Percentiles rank a stretch among this genome's conserved stretches.
Evolutionary conservation across 92 coral and sea anemone genomes (phyloP).

Genomic region (Parazoanthus darwini): DNA sequence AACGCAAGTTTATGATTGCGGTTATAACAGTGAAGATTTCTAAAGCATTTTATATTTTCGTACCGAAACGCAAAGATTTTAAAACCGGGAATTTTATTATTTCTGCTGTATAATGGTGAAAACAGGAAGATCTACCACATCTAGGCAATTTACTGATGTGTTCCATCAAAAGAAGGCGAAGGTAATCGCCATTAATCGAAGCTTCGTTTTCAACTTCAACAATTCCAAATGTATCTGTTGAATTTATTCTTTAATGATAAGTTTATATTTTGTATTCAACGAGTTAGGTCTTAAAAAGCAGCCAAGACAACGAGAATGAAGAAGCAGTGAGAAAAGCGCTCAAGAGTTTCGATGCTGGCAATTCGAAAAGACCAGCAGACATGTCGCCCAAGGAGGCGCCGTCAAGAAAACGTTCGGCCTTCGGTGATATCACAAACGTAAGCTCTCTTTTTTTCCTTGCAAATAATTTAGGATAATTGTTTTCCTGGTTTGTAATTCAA

Average conservation of each 20-base stretch:
- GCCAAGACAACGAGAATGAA: conserved; percentile 57
- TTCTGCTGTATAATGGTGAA: conserved; percentile 61
- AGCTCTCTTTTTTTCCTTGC: conserved; percentile 17
- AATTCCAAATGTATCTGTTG: neutral
- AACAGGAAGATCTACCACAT: conserved; percentile 44
- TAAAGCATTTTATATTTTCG: neutral
- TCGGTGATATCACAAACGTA: conserved; percentile 97
- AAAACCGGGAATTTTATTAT: neutral
- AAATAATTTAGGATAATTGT: neutral
- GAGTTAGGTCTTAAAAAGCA: conserved; percentile 44
- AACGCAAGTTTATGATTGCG: neutral
- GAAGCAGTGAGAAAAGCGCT: conserved; percentile 44
- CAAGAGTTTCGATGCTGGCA: conserved; percentile 56
- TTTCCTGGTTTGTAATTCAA: neutral
- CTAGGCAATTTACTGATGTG: conserved; percentile 53
- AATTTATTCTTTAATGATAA: neutral
- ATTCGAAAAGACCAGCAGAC: conserved; percentile 82
- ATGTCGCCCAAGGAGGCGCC: conserved; percentile 82
- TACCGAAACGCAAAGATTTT: neutral
- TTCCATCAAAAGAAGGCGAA: conserved; percentile 58
- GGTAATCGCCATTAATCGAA: conserved; percentile 24
- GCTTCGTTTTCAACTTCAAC: neutral
- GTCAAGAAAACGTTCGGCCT: conserved; percentile 87
- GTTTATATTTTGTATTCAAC: conserved; percentile 3
- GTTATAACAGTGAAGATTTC: neutral